Base-by-base conservation (phyloP, 2,113 vertebrate species). In the Turdus rufiventris region DNA sequence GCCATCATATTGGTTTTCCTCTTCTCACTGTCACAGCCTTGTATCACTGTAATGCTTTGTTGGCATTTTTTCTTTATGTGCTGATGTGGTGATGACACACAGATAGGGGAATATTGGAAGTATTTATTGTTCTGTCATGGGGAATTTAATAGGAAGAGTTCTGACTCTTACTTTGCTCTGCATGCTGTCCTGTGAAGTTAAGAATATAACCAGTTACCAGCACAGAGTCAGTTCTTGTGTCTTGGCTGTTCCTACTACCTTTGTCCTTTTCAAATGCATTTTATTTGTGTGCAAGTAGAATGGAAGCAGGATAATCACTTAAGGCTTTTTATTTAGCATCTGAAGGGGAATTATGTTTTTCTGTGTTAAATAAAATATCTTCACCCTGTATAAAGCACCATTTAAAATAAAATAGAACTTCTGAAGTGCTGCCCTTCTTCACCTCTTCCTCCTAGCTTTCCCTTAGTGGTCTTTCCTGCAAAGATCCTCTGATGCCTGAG, bases 161-260 rank as follows among this genome's bases (percentile, higher is more conserved):
- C 42, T 89, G 77, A 78, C 67, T 93, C 78, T 85, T 33, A 65
- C 58, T 96, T 93, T 85, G 75, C 82, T 34, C 62, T 85, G 53
- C 45, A 5, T 15, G 57, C 76, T 75, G 43, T 36, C 68, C 56
- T 75, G 29, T 45, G 73, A 77, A 80, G 34, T 38, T 23, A 42
- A 54, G 48, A 91, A 58, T 60, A 38, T 34, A 34, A 51, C 29
- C 47, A 53, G 65, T 63, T 47, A 78, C 2, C 62, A 65, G 54
- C 8, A 2, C 42, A n/a, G n/a, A 73, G 34, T 54, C 33, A 45
- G 48, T 67, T 71, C 40, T 53, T 25, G 18, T 74, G 50, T 29
- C 79, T 54, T 71, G 54, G 53, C 38, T 88, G 26, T 62, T 86
- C 23, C 56, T 63, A 8, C 36, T 36, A 4, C 26, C 21, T 57